These are phyloP conservation scores for Drosophila barbarae DNA, from an alignment of 2,888 invertebrate species.

Conservation along the genomic window DNA sequence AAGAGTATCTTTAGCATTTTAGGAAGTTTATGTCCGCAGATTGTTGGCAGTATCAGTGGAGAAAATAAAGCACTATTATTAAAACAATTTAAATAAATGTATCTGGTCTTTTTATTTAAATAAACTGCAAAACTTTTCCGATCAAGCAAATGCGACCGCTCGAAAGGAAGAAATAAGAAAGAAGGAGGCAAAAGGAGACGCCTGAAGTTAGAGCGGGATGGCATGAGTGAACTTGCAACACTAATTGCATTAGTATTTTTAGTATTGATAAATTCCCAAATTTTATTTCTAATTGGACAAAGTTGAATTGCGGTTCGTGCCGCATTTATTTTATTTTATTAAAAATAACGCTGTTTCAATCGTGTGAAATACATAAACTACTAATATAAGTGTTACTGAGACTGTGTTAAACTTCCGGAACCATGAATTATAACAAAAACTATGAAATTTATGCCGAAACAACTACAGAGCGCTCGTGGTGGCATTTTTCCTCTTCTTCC, in stretches of 20 bases:
- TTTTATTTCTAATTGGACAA: neutral
- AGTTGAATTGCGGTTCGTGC: neutral
- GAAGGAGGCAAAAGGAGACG: neutral
- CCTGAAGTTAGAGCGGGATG: neutral
- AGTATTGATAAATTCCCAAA: neutral
- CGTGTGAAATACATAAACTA: neutral
- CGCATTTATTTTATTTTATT: too few relatives aligned
- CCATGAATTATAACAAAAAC: too few relatives aligned
- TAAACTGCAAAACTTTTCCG: neutral
- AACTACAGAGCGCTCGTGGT: neutral
- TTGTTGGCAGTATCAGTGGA: too few relatives aligned
- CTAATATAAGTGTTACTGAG: too few relatives aligned
- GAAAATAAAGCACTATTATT: neutral
- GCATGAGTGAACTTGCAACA: neutral
- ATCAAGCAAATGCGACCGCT: neutral
- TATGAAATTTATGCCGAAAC: neutral
- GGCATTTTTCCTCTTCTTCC: neutral
- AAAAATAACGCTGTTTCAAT: neutral
- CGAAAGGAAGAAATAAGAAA: neutral
- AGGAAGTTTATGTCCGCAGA: too few relatives aligned
- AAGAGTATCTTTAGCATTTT: neutral
- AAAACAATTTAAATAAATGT: neutral
- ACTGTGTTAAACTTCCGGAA: neutral
- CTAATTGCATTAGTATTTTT: neutral
- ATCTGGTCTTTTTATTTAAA: too few relatives aligned